These are phyloP conservation scores for Artemia franciscana DNA, from an alignment of 1,140 invertebrate genomes.

Conservation along the genomic window DNA sequence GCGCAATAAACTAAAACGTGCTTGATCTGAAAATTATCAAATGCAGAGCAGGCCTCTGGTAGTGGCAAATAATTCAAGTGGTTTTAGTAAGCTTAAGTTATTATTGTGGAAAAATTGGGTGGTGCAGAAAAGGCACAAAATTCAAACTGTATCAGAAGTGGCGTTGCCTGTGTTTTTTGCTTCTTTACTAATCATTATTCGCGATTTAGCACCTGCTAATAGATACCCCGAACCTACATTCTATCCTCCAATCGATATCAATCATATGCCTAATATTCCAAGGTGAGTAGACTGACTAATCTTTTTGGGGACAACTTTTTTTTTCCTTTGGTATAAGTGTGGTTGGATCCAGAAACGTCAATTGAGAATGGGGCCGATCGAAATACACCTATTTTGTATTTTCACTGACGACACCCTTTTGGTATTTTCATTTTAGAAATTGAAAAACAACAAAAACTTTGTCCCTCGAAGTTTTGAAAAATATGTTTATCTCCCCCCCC, in stretches of 20 bases:
- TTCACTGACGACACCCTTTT: too few relatives aligned
- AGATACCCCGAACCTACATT: slow-evolving; percentile 21
- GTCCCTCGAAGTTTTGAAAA: too few relatives aligned
- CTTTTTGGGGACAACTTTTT: too few relatives aligned
- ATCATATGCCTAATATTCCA: slow-evolving; percentile 13
- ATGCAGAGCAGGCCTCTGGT: background rate
- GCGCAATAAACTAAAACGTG: background rate
- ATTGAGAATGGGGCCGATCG: too few relatives aligned
- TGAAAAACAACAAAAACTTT: too few relatives aligned
- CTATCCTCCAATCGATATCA: slow-evolving; percentile 22
- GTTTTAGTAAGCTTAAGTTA: slow-evolving; percentile 23
- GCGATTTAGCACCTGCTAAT: slow-evolving; percentile 20
- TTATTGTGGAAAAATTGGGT: slow-evolving; percentile 67
- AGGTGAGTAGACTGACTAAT: slow-evolving; percentile 7
- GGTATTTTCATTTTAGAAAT: too few relatives aligned
- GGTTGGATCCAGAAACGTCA: too few relatives aligned
- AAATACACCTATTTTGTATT: too few relatives aligned
- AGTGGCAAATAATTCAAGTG: slow-evolving; percentile 4
- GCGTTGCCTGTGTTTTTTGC: slow-evolving; percentile 40
- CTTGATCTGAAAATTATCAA: background rate
- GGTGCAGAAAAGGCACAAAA: slow-evolving; percentile 42
- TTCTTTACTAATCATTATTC: slow-evolving; percentile 34
- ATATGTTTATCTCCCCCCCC: too few relatives aligned
- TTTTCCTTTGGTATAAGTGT: too few relatives aligned
- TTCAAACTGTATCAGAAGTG: slow-evolving; percentile 44